Base-by-base conservation (phyloP, 2,797 vertebrate genomes). In the Dermochelys coriacea region DNA sequence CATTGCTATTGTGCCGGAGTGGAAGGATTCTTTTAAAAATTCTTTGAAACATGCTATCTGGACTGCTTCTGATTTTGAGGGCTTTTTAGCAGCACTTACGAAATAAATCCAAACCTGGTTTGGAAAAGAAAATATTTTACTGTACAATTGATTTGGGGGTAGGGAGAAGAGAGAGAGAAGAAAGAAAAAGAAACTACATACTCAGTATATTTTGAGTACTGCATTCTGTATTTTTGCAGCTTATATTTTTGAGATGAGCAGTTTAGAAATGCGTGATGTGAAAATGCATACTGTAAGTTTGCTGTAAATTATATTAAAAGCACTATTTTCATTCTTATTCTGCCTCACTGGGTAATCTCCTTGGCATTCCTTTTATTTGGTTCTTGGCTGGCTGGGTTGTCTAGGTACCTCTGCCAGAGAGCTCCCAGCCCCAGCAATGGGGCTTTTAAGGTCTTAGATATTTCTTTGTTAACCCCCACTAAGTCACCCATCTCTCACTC, bases 221-320 rank as follows among this genome's bases (percentile, higher is more conserved):
- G 94, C 95, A 89, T 93, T 97, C 98, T 98, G 98, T 98, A 98
- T 98, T 98, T 98, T 98, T 98, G 98, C 97, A 98, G 98, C 98
- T 97, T 98, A 93, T 98, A 97, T 98, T 98, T 98, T 98, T 96
- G 96, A 98, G 95, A 98, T 96, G 97, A 98, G 98, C 97, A 96
- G 97, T 98, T 98, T 98, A 98, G 98, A 98, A 97, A 97, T 94
- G 95, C 96, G 98, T 98, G 96, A 98, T 97, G 96, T 98, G 97
- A 98, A 98, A 98, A 97, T 94, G 95, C 96, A 95, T 95, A 97
- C 97, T 98, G 98, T 98, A 98, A 96, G 95, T 97, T 98, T 97
- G 97, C 98, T 98, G 98, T 98, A 97, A 97, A 98, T 97, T 75
- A 98, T 98, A 98, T 98, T 98, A 98, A 98, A 98, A 98, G 84